A percentile compares a stretch with the other conserved stretches of the same genome.
Conservation (phyloP, 2,113 vertebrate species). For the Macquaria ambigua region DNA sequence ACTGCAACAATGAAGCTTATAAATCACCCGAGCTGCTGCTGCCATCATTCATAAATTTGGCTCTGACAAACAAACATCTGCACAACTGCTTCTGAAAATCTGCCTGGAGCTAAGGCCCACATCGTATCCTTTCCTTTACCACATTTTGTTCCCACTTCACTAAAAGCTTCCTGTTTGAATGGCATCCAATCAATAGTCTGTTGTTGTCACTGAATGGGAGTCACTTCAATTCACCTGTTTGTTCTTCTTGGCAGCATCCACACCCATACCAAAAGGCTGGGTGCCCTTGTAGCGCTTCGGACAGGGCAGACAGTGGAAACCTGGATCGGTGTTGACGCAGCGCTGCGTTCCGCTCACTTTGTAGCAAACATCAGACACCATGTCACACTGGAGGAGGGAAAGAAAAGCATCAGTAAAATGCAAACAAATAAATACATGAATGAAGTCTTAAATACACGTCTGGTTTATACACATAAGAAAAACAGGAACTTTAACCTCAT, state of each 20-base stretch:
- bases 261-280: conserved; percentile 93
- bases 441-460: neutral
- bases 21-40: conserved; percentile 46
- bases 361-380: conserved; percentile 94
- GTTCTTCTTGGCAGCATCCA: conserved; percentile 89
- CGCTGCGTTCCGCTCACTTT: conserved; percentile 87
- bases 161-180: neutral
- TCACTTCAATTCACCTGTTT: conserved; percentile 89
- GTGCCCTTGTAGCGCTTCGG: conserved; percentile 95
- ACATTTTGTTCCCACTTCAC: neutral
- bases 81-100: conserved; percentile 22
- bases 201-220: neutral
- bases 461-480: neutral
- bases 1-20: conserved; percentile 23
- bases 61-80: conserved; percentile 49
- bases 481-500: conserved; percentile 87
- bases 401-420: conserved; percentile 8
- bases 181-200: conserved; percentile 7
- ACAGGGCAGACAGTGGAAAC: conserved; percentile 96
- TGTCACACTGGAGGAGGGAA: conserved; percentile 86
- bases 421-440: neutral
- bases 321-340: conserved; percentile 94
- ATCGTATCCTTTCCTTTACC: neutral
- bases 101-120: conserved; percentile 20
- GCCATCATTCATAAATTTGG: conserved; percentile 48